These are phyloP conservation scores for Gadopsis bispinosus DNA, from an alignment of 2,797 vertebrate species.

Conservation along the genomic window DNA sequence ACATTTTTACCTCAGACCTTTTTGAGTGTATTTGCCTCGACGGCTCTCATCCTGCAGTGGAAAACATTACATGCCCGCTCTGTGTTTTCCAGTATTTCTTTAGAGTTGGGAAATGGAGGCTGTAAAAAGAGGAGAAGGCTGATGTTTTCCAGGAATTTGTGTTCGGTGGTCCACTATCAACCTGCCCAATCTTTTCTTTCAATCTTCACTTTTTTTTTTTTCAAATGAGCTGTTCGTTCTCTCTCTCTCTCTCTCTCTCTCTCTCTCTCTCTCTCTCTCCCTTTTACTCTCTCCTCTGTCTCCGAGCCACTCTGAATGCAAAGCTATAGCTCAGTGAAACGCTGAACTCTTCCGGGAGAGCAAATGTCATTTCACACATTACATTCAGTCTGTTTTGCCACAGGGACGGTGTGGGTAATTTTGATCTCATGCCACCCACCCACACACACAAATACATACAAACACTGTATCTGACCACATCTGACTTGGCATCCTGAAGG, in stretches of 20 bases:
- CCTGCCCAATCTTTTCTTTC: slow-evolving; percentile 15
- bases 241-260: neutral
- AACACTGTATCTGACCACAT: slow-evolving; percentile 60
- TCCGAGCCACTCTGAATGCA: slow-evolving; percentile 36
- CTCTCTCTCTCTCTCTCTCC: neutral
- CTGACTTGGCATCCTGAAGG: slow-evolving; percentile 60
- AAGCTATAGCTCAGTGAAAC: slow-evolving; percentile 42
- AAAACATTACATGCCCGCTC: slow-evolving; percentile 34
- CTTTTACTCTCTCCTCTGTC: neutral
- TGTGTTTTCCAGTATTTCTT: slow-evolving; percentile 32
- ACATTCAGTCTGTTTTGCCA: slow-evolving; percentile 62
- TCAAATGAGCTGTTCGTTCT: slow-evolving; percentile 23
- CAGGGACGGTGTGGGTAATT: slow-evolving; percentile 55
- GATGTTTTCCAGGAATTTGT: slow-evolving; percentile 36
- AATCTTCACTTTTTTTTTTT: slow-evolving; percentile 20
- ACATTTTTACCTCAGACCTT: slow-evolving; percentile 57
- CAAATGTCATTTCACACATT: slow-evolving; percentile 71
- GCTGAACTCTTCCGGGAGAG: slow-evolving; percentile 53
- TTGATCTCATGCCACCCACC: slow-evolving; percentile 45
- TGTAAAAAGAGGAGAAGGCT: slow-evolving; percentile 24
- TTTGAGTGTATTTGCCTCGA: slow-evolving; percentile 53
- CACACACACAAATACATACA: slow-evolving; percentile 10
- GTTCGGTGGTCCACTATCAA: slow-evolving; percentile 41
- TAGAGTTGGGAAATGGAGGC: slow-evolving; percentile 13
- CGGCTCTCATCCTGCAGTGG: slow-evolving; percentile 35